These are phyloP conservation scores for Sweltsa coloradensis DNA, from an alignment of 1,140 invertebrate species.

Conservation along the genomic window DNA sequence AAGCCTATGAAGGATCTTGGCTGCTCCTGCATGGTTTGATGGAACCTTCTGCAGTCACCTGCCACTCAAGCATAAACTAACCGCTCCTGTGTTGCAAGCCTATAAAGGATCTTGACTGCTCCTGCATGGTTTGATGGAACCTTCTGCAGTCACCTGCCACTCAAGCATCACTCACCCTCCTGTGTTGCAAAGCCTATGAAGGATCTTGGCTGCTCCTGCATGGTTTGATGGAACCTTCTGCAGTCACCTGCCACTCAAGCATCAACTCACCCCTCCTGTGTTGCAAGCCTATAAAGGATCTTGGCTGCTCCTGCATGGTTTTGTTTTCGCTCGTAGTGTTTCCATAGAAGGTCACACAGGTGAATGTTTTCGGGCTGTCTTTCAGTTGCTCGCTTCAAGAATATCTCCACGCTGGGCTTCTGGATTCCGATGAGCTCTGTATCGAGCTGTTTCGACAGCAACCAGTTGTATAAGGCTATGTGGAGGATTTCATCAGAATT, in stretches of 20 bases:
- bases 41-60: too few species aligned
- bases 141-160: too few species aligned
- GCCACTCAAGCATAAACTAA: too few species aligned
- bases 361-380: conserved; percentile 38
- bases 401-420: conserved; percentile 60
- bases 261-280: conserved; percentile 53
- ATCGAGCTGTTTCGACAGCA: conserved; percentile 63
- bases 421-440: conserved; percentile 65
- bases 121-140: too few species aligned
- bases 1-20: too few species aligned
- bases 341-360: conserved; percentile 85
- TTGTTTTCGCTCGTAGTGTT: conserved; percentile 85
- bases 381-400: conserved; percentile 48
- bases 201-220: neutral
- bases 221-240: too few species aligned
- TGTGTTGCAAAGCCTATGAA: too few species aligned
- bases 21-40: too few species aligned
- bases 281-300: conserved; percentile 78
- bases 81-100: too few species aligned
- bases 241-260: too few species aligned
- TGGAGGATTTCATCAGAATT: conserved; percentile 76
- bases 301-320: conserved; percentile 89
- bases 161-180: too few species aligned
- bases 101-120: too few species aligned
- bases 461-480: conserved; percentile 86